Conservation (phyloP, 2,113 vertebrate species). For the Cariama cristata region DNA sequence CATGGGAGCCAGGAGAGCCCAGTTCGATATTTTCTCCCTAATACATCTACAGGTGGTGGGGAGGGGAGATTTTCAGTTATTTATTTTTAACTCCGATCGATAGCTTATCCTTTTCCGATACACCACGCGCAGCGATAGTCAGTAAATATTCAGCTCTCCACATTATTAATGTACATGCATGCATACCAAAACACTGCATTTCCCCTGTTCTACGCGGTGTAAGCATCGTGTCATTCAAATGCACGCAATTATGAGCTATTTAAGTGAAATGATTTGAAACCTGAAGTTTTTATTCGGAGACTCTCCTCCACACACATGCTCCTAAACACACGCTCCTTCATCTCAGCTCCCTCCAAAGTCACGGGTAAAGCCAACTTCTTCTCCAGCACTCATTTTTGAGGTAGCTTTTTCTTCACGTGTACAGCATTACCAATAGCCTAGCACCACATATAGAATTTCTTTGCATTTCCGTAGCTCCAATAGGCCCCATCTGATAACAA, state of each 20-base stretch:
- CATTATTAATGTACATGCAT: background rate
- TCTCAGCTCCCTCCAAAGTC: background rate
- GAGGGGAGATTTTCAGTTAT: background rate
- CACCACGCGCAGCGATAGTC: background rate
- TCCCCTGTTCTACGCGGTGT: background rate
- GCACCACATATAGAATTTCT: accelerated
- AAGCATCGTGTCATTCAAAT: background rate
- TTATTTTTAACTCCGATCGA: conserved; percentile 35
- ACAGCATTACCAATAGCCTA: background rate
- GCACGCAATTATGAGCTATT: background rate
- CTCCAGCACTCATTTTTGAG: background rate
- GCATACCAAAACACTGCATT: background rate
- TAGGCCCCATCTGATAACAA: background rate
- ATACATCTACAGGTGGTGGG: conserved; percentile 70
- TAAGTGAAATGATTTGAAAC: background rate
- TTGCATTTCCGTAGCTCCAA: background rate
- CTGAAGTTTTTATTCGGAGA: background rate
- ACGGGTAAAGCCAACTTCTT: background rate
- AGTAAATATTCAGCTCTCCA: background rate
- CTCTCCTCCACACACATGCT: background rate
- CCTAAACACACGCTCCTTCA: background rate
- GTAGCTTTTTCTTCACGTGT: background rate
- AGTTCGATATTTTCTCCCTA: conserved; percentile 62
- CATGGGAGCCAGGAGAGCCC: conserved; percentile 72
- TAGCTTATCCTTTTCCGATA: conserved; percentile 2